Conservation (phyloP, 2,888 invertebrate species). For the Ophion ventricosus region DNA sequence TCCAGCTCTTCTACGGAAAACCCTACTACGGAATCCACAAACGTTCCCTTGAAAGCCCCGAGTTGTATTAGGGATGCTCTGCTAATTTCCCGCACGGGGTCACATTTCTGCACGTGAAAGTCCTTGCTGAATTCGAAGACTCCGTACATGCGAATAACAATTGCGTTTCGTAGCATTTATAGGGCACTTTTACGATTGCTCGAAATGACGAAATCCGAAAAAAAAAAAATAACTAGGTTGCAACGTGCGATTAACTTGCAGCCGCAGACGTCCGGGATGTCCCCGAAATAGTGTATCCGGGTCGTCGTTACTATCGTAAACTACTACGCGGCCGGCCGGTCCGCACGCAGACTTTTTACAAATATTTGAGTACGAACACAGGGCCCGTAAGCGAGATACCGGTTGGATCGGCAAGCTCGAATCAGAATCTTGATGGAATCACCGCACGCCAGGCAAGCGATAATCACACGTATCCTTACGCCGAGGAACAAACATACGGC, state of each 20-base stretch:
- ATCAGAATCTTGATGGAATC: slow-evolving; percentile 64
- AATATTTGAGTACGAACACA: slow-evolving; percentile 39
- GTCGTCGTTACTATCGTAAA: slow-evolving; percentile 75
- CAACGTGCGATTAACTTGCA: slow-evolving; percentile 28
- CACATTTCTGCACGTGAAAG: too few species aligned
- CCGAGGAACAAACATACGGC: slow-evolving; percentile 32
- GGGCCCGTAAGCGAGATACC: slow-evolving; percentile 38
- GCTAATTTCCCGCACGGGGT: too few species aligned
- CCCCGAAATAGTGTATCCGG: slow-evolving; percentile 60
- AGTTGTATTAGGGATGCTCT: too few species aligned
- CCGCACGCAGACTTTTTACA: slow-evolving; percentile 64
- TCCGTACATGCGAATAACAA: not conserved
- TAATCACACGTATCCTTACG: slow-evolving; percentile 20
- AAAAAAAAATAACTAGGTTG: not conserved
- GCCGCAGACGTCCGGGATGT: slow-evolving; percentile 34
- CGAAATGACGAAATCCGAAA: not conserved
- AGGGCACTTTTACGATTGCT: not conserved
- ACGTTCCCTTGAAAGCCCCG: too few species aligned
- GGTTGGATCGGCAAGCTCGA: slow-evolving; percentile 8
- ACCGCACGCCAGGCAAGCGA: slow-evolving; percentile 36
- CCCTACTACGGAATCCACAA: too few species aligned
- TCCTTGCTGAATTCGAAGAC: too few species aligned
- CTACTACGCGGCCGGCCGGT: slow-evolving; percentile 66
- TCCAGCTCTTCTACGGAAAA: too few species aligned
- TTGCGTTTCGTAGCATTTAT: not conserved